Evolutionary conservation across 1,140 invertebrate genomes (phyloP), one percentile per base, ranked within the genome.

Genomic region (Acromyrmex heyeri): DNA sequence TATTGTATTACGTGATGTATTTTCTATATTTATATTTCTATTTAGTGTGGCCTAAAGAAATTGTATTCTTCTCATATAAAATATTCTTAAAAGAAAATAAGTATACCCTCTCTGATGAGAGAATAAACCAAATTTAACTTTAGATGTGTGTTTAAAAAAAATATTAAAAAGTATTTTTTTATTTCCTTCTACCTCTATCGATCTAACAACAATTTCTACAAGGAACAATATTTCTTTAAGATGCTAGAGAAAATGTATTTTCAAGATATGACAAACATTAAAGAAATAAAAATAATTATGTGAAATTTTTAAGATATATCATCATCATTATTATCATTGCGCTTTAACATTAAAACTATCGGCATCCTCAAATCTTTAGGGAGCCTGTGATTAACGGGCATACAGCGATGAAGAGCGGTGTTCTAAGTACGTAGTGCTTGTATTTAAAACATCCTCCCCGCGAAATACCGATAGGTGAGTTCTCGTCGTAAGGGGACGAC

Each of bases 361-460:
- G 88, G 87, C 87, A 92, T 92, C 91, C 92, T 93, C 87, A 89
- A 88, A 82, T 83, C 69, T 75, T n/a, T 53, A 82, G 81, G 73
- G 76, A 72, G 30, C 70, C 34, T 48, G 44, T 53, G 59, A 50
- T 48, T 44, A 92, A 91, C 38, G 62, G 88, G 91, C 90, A n/a
- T 62, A 24, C 34, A 18, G 72, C 50, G 7, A 44, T n/a, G 72
- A 65, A 53, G 77, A 59, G 7, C 18, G 77, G 48, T 73, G 16
- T 59, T 62, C 44, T 53, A 77, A 77, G 87, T 61, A 85, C 70
- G 89, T 89, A 81, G 86, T 75, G 81, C 65, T 85, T 89, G 92
- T 94, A 94, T 95, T 94, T 94, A 94, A 95, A 95, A 94, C 91
- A 95, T 95, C 91, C 90, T 93, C 86, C 88, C 93, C 93, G 93